phyloP scores from a whole-genome alignment of 2,888 invertebrate species.

The Diaperis boleti region DNA sequence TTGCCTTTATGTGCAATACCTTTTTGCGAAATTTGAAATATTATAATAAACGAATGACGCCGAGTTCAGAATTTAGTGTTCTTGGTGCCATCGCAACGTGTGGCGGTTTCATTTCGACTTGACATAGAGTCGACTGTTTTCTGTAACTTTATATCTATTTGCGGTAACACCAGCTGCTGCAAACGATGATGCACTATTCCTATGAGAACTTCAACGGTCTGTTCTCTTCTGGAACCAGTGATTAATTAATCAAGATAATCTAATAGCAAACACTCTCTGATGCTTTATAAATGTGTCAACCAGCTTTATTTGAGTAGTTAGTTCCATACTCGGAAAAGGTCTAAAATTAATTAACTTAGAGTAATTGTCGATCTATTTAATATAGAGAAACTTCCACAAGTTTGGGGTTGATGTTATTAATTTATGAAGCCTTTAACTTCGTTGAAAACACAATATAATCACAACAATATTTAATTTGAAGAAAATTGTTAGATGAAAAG shows the following conservation, averaged over 20 bases:
- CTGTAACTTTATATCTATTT: constrained; percentile 35
- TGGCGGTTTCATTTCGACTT: constrained; percentile 36
- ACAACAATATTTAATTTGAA: too few relatives aligned
- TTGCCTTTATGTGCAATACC: constrained; percentile 7
- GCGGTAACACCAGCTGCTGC: constrained; percentile 34
- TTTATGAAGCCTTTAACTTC: too few relatives aligned
- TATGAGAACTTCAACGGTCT: constrained; percentile 22
- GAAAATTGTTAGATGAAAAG: not conserved
- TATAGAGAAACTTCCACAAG: too few relatives aligned
- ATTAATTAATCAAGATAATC: constrained; percentile 36
- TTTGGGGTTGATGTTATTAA: too few relatives aligned
- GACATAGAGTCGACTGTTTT: constrained; percentile 37
- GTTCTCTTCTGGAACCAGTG: constrained; percentile 14
- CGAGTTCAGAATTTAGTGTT: constrained; percentile 27
- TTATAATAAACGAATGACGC: constrained; percentile 26
- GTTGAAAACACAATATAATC: too few relatives aligned
- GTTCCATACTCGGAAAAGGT: not conserved
- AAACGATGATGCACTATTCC: constrained; percentile 39
- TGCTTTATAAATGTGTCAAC: constrained; percentile 10
- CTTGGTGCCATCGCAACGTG: constrained; percentile 31
- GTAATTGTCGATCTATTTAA: too few relatives aligned
- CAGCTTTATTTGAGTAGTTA: constrained; percentile 19
- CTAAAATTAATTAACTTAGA: not conserved
- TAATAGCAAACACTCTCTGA: constrained; percentile 23
- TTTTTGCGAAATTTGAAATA: constrained; percentile 9